A percentile compares a stretch with the other conserved stretches of the same genome.
phyloP scores from a whole-genome alignment of 2,797 vertebrate genomes.

The Aldrovandia affinis region DNA sequence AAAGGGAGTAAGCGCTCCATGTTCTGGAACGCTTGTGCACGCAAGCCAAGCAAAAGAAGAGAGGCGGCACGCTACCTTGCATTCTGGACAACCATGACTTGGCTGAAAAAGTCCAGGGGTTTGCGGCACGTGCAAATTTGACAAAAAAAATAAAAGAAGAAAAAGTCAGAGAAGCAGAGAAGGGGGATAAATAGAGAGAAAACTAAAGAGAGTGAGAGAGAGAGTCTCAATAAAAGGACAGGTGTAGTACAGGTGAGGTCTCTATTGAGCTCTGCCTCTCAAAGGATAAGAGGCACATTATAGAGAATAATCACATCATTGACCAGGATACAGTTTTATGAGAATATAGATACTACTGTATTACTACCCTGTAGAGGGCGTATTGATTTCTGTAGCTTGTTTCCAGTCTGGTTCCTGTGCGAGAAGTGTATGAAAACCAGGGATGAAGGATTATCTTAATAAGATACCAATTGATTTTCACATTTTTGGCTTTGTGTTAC shows the following conservation, averaged over 20 bases:
- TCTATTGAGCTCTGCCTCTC: neutral
- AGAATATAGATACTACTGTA: conserved; percentile 58
- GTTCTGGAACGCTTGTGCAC: neutral
- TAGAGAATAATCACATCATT: conserved; percentile 54
- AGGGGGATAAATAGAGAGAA: conserved; percentile 54
- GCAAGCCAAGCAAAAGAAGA: conserved; percentile 33
- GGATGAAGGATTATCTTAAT: conserved; percentile 4
- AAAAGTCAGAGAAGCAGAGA: conserved; percentile 62
- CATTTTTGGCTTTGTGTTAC: neutral
- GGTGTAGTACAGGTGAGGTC: too few species aligned
- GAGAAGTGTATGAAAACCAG: neutral
- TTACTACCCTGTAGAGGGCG: conserved; percentile 58
- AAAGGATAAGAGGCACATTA: conserved; percentile 51
- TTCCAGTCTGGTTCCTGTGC: conserved; percentile 37
- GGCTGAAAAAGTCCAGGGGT: conserved; percentile 85
- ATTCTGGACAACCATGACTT: conserved; percentile 99
- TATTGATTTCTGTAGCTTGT: conserved; percentile 64
- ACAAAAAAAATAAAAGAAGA: conserved; percentile 79
- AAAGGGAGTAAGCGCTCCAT: neutral
- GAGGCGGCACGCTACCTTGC: conserved; percentile 90
- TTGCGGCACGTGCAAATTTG: conserved; percentile 77
- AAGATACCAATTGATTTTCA: neutral
- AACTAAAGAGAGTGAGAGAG: conserved; percentile 46
- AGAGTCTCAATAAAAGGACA: conserved; percentile 18
- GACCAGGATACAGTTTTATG: conserved; percentile 34